Evolutionary conservation across 1,140 invertebrate genomes (phyloP).

Genomic region (Anadara kagoshimensis): DNA sequence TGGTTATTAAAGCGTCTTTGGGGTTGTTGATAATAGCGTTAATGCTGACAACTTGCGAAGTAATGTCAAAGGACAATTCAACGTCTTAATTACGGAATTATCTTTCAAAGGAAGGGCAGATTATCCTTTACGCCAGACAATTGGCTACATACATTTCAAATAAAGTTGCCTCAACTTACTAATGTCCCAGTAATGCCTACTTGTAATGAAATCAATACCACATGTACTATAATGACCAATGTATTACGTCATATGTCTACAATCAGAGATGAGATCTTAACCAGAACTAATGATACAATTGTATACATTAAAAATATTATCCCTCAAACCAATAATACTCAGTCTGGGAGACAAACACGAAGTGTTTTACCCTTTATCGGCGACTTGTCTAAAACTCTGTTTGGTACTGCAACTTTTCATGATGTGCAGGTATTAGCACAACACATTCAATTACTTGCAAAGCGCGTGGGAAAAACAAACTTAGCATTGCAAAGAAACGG

Average conservation of each 20-base stretch:
- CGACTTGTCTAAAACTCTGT: conserved; percentile 23
- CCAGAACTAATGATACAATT: conserved; percentile 10
- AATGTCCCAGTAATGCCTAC: neutral
- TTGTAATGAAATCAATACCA: conserved; percentile 4
- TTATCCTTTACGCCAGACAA: conserved; percentile 21
- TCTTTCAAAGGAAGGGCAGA: conserved; percentile 5
- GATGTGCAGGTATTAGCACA: conserved; percentile 25
- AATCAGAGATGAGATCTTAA: conserved; percentile 5
- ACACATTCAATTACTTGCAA: conserved; percentile 27
- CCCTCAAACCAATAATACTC: conserved; percentile 13
- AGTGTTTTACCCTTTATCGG: conserved; percentile 26
- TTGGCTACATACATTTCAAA: conserved; percentile 15
- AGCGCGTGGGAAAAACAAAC: neutral
- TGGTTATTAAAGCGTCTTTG: neutral
- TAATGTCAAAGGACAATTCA: neutral
- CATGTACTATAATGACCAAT: too few species aligned
- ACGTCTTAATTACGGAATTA: conserved; percentile 21
- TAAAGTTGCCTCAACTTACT: neutral
- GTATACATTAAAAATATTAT: conserved; percentile 10
- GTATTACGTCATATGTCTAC: conserved; percentile 12
- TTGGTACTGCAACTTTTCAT: conserved; percentile 28
- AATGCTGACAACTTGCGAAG: neutral
- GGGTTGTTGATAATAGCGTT: neutral
- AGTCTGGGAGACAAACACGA: neutral
- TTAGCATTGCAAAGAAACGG: conserved; percentile 13